phyloP scores from a whole-genome alignment of 2,797 vertebrate genomes.

The Danio jaintianensis region DNA sequence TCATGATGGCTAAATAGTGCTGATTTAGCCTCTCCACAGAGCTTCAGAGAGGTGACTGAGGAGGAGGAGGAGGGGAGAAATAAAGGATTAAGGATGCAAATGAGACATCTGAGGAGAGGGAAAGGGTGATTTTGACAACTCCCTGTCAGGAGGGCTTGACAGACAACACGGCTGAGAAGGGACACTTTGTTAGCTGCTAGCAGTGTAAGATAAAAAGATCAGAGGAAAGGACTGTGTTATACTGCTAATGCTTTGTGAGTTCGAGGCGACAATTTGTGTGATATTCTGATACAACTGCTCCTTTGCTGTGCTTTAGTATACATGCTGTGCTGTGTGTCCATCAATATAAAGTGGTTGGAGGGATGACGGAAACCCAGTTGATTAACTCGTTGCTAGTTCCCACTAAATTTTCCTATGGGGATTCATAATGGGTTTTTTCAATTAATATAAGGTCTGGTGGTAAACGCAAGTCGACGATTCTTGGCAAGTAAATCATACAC shows the following conservation, averaged over 20 bases:
- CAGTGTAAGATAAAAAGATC: neutral
- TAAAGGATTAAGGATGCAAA: conserved; percentile 39
- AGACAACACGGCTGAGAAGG: conserved; percentile 1
- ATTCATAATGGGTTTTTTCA: no score
- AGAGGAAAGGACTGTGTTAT: neutral
- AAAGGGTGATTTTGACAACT: conserved; percentile 40
- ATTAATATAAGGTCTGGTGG: no score
- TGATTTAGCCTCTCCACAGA: conserved; percentile 27
- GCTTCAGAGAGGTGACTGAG: conserved; percentile 17
- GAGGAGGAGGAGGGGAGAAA: conserved; percentile 1
- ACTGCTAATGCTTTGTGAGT: conserved; percentile 4
- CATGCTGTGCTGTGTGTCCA: neutral
- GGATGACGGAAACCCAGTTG: no score
- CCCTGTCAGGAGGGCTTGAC: conserved; percentile 38
- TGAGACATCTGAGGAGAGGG: conserved; percentile 13
- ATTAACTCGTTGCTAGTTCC: no score
- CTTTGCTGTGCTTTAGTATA: neutral
- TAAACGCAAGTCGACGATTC: no score
- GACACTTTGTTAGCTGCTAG: neutral
- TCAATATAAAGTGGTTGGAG: no score
- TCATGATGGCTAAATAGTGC: neutral
- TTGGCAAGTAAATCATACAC: no score
- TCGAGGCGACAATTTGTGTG: neutral
- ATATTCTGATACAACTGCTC: neutral
- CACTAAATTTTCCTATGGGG: no score